phyloP scores from a whole-genome alignment of 2,797 vertebrate genomes.

The Propithecus perrieri region DNA sequence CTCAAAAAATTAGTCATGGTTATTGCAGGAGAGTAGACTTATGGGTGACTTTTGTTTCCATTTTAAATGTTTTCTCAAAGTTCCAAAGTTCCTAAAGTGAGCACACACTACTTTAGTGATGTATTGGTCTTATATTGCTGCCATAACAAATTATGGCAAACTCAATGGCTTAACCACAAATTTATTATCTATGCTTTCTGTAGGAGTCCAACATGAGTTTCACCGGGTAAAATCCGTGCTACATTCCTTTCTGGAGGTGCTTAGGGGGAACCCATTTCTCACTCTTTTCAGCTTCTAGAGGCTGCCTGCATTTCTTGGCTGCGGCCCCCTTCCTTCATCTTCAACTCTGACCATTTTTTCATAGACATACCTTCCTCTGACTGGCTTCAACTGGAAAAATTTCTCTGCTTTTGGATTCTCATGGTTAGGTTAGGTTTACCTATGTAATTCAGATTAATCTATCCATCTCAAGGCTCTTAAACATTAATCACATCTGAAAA shows the following conservation, averaged over 20 bases:
- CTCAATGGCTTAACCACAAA: neutral
- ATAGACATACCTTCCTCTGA: neutral
- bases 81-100: neutral
- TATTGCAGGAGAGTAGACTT: neutral
- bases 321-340: neutral
- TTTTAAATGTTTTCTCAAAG: neutral
- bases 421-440: neutral
- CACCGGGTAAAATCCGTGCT: neutral
- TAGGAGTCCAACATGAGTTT: neutral
- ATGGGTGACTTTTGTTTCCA: constrained; percentile 7
- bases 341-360: neutral
- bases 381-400: neutral
- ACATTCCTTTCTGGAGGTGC: neutral
- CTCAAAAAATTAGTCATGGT: neutral
- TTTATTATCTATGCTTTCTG: neutral
- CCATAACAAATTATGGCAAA: neutral
- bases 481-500: neutral
- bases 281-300: neutral
- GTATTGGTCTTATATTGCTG: neutral
- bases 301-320: neutral
- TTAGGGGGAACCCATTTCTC: neutral
- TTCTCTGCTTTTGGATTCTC: constrained; percentile 11
- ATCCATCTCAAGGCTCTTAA: neutral
- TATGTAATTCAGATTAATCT: neutral
- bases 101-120: neutral